Conservation (phyloP, 2,113 vertebrate species). For the Anolis carolinensis region DNA sequence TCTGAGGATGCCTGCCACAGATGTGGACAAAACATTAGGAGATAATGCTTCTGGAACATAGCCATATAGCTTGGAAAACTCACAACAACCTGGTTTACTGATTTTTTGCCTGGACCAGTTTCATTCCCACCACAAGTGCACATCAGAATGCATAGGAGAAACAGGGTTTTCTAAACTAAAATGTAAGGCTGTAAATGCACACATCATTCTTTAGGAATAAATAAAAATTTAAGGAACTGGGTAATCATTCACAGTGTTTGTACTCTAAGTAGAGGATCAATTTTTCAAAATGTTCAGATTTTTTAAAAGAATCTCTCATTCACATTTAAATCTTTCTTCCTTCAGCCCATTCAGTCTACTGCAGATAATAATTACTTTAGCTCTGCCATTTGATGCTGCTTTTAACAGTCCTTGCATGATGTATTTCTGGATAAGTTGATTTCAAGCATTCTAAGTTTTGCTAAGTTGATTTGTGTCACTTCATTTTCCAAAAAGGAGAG, state of each 20-base stretch:
- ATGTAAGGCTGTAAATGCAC: not conserved
- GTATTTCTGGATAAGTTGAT: not conserved
- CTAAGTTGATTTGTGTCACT: constrained; percentile 14
- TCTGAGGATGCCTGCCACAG: too few relatives aligned
- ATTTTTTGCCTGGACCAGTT: too few relatives aligned
- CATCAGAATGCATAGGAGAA: too few relatives aligned
- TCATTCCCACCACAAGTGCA: too few relatives aligned
- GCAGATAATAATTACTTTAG: not conserved
- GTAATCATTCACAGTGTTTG: not conserved
- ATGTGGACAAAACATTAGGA: too few relatives aligned
- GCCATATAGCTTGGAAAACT: too few relatives aligned
- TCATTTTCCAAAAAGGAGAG: not conserved
- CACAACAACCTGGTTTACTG: too few relatives aligned
- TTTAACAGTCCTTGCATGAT: not conserved
- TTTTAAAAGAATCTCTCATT: not conserved
- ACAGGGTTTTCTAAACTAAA: not conserved
- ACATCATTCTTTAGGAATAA: not conserved
- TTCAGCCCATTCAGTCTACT: not conserved
- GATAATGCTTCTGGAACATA: too few relatives aligned
- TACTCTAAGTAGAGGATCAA: not conserved
- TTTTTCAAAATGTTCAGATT: too few relatives aligned
- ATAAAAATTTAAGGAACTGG: too few relatives aligned
- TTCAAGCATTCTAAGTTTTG: not conserved
- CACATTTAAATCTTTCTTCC: not conserved
- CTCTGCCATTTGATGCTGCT: not conserved